Conservation (phyloP, 64 coral and sea anemone species). For the Montipora efflorescens region DNA sequence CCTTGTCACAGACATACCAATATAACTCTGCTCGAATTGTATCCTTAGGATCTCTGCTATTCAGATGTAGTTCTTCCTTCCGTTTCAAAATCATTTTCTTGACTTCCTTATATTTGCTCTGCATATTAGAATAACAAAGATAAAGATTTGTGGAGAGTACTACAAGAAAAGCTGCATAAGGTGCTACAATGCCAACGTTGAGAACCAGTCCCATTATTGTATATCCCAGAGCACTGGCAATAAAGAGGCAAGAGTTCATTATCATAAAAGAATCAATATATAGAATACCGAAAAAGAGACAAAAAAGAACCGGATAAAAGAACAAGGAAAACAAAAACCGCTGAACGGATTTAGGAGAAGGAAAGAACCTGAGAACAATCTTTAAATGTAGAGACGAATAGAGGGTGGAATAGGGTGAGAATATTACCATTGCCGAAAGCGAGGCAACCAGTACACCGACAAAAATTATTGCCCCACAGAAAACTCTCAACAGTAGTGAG, state of each 20-base stretch:
- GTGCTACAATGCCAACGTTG: background rate
- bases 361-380: too few species aligned
- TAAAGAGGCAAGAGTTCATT: background rate
- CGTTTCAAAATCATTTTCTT: background rate
- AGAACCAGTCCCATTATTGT: background rate
- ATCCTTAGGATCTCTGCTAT: background rate
- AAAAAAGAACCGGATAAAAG: too few species aligned
- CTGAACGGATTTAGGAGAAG: too few species aligned
- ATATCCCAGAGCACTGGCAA: background rate
- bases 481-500: too few species aligned
- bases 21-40: background rate
- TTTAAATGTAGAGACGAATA: rapidly evolving
- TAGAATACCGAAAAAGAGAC: too few species aligned
- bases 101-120: background rate
- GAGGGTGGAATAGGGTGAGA: too few species aligned
- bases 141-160: background rate
- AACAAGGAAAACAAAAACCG: too few species aligned
- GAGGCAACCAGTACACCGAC: too few species aligned
- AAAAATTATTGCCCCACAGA: too few species aligned
- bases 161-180: background rate
- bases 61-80: background rate
- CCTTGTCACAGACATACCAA: constrained; percentile 1
- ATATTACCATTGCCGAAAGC: rapidly evolving
- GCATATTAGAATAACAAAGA: constrained; percentile 11
- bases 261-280: background rate